These are phyloP conservation scores for Chlorodrepanis virens DNA, from an alignment of 2,113 vertebrate species.

Conservation along the genomic window DNA sequence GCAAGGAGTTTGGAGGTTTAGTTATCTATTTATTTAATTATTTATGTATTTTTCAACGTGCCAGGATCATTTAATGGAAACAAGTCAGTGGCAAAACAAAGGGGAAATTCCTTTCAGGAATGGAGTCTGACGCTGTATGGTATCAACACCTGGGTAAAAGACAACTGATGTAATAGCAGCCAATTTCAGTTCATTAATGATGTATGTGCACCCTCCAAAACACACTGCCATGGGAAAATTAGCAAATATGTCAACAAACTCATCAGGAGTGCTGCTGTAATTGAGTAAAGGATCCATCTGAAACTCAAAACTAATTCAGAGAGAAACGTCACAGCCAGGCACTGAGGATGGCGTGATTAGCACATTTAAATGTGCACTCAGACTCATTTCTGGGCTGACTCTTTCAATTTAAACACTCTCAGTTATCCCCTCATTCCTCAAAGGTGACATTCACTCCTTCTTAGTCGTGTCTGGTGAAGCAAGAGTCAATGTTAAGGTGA, in stretches of 20 bases:
- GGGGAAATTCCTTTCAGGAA: neutral
- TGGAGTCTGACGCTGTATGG: neutral
- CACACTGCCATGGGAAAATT: neutral
- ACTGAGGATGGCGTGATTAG: neutral
- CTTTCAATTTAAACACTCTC: neutral
- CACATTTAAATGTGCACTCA: neutral
- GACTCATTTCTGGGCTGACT: neutral
- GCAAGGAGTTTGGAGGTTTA: accelerated
- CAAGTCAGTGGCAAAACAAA: neutral
- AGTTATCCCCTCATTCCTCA: neutral
- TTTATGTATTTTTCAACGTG: neutral
- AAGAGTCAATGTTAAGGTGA: neutral
- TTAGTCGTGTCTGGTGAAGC: neutral
- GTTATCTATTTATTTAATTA: neutral
- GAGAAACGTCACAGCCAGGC: neutral
- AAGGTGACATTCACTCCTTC: neutral
- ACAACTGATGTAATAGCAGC: neutral
- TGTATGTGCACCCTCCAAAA: neutral
- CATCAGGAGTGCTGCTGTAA: constrained; percentile 5
- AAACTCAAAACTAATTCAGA: constrained; percentile 5
- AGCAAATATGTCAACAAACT: constrained; percentile 15
- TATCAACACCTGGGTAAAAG: neutral
- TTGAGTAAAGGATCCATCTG: neutral
- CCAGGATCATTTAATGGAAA: neutral
- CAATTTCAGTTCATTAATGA: constrained; percentile 18